Evolutionary conservation across 2,888 invertebrate genomes (phyloP).

Genomic region (Protophormia terraenovae): DNA sequence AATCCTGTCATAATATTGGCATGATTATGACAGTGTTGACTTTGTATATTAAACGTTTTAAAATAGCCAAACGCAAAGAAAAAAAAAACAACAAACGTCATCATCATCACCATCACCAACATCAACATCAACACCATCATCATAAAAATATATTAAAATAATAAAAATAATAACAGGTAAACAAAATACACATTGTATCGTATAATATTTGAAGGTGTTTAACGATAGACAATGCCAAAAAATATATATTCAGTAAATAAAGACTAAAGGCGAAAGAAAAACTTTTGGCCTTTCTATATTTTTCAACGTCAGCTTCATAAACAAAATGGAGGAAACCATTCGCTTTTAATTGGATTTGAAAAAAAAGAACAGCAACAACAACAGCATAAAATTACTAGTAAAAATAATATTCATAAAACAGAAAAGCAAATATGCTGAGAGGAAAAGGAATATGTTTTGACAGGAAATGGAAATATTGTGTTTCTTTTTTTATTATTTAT

Average conservation of each 20-base stretch:
- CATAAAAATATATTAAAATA: constrained; percentile 15
- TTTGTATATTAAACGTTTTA: constrained; percentile 42
- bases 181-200: constrained; percentile 42
- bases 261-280: too few species aligned
- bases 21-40: constrained; percentile 61
- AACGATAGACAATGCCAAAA: not conserved
- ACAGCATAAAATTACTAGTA: not conserved
- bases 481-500: not conserved
- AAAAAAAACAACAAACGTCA: not conserved
- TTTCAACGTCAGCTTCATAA: too few species aligned
- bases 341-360: constrained; percentile 15
- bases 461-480: constrained; percentile 9
- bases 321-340: not conserved
- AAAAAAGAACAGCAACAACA: not conserved
- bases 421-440: not conserved
- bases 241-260: too few species aligned
- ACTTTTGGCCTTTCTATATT: too few species aligned
- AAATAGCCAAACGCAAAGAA: not conserved
- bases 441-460: not conserved
- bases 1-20: constrained; percentile 61
- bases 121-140: not conserved
- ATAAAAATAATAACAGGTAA: constrained; percentile 33
- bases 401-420: constrained; percentile 1
- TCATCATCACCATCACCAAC: constrained; percentile 11
- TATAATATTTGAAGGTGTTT: constrained; percentile 38